Evolutionary conservation across 2,113 vertebrate species (phyloP), one percentile per base, ranked within the genome.

Genomic region (Planiliza haematocheilus): DNA sequence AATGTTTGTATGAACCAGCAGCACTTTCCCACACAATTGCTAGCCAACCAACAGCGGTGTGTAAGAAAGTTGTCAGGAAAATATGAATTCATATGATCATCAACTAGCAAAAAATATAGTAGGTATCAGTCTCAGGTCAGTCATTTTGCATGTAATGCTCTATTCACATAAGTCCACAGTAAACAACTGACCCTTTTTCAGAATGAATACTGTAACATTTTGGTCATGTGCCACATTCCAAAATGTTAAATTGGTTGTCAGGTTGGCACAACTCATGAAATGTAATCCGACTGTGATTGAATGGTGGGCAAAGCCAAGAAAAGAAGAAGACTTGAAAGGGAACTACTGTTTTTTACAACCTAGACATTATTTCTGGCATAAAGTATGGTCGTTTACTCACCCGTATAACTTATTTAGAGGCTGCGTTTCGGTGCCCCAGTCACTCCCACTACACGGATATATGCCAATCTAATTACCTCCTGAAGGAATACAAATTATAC

Each of bases 241-340:
- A 74, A 53, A 64, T 49, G 60, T 57, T 17, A 42, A 77, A 43
- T 66, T 34, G 20, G 11, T 66, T 52, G 50, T 41, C 50, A 18
- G 34, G 17, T 6, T 78, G 79, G 61, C 83, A 79, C 50, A 53
- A 4, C 36, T 52, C 55, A 14, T 51, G 49, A 78, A 55, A 50
- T 66, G 55, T 3, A 7, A 53, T 18, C 53, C 2, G 59, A 43
- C 16, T 37, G 64, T 66, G 52, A 63, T 67, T 67, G 56, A 62
- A 48, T 12, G 57, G 60, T 4, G 52, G 8, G 53, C 1, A 1
- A 58, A 63, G 74, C 74, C 59, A 74, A 74, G 51, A 62, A 77
- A 48, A 41, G 48, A 75, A 70, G 55, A 30, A 39, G 16, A n/a
- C n/a, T n/a, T n/a, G n/a, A n/a, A n/a, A n/a, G n/a, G n/a, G n/a